A percentile compares a stretch with the other conserved stretches of the same genome.
Evolutionary conservation across 2,888 invertebrate genomes (phyloP).

Genomic region (Mamestra brassicae): DNA sequence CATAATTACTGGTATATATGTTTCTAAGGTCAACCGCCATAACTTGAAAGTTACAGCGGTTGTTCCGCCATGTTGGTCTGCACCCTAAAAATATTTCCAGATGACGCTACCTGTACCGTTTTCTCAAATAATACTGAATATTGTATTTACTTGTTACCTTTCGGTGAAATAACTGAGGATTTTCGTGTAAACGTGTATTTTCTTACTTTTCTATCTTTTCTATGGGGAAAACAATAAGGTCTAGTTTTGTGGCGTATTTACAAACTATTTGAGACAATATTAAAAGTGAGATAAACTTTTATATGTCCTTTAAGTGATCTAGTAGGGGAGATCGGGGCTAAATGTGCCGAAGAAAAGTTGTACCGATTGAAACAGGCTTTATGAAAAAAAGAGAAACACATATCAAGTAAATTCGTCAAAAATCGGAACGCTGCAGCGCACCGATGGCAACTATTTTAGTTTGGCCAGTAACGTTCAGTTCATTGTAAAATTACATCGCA

Average conservation of each 20-base stretch:
- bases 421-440: too few species aligned
- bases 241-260: not conserved
- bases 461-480: too few species aligned
- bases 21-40: too few species aligned
- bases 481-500: too few species aligned
- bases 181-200: conserved; percentile 37
- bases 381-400: too few species aligned
- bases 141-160: conserved; percentile 64
- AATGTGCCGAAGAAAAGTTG: too few species aligned
- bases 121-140: conserved; percentile 65
- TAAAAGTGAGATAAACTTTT: not conserved
- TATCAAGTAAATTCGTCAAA: too few species aligned
- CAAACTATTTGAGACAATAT: not conserved
- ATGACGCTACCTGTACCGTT: conserved; percentile 45
- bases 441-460: too few species aligned
- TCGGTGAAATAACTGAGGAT: conserved; percentile 33
- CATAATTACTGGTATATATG: too few species aligned
- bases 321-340: too few species aligned
- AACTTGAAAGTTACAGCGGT: not conserved
- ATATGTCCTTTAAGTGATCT: too few species aligned
- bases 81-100: conserved; percentile 58
- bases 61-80: not conserved
- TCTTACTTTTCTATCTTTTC: conserved; percentile 37
- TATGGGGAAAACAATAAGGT: conserved; percentile 27
- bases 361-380: too few species aligned